Conservation (phyloP, 2,797 vertebrate genomes). For the Phataginus tricuspis region DNA sequence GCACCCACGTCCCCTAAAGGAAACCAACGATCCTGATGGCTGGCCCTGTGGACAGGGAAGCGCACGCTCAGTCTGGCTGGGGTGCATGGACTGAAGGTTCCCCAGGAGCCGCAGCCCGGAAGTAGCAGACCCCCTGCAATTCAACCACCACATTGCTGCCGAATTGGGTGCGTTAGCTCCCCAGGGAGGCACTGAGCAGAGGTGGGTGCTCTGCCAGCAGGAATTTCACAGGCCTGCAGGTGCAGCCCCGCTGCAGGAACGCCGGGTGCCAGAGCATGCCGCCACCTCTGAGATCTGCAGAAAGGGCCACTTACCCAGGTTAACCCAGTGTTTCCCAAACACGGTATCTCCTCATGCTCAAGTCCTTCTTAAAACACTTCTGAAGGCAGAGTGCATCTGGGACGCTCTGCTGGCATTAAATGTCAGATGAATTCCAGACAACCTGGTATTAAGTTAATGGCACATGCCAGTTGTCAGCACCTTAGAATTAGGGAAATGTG, state of each 20-base stretch:
- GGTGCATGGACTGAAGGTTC: not conserved
- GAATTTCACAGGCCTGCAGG: too few relatives aligned
- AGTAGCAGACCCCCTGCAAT: not conserved
- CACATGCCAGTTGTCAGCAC: not conserved
- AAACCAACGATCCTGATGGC: accelerated
- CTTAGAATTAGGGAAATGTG: not conserved
- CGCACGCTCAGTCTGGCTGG: not conserved
- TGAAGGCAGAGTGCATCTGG: not conserved
- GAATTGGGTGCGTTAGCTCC: not conserved
- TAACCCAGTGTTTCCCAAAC: accelerated
- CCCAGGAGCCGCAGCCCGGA: not conserved
- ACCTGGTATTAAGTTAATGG: not conserved
- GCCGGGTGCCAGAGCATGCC: accelerated
- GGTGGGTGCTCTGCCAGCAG: too few relatives aligned
- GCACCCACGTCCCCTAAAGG: not conserved
- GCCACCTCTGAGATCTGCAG: not conserved
- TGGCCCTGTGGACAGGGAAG: not conserved
- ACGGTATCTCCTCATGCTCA: accelerated
- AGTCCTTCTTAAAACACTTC: not conserved
- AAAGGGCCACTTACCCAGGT: not conserved
- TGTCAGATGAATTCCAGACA: not conserved
- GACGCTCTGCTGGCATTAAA: not conserved
- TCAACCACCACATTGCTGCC: too few relatives aligned
- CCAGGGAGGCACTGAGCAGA: not conserved
- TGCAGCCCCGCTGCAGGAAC: accelerated